Evolutionary conservation across 2,797 vertebrate species (phyloP).

Genomic region (Micropoecilia bifurca): DNA sequence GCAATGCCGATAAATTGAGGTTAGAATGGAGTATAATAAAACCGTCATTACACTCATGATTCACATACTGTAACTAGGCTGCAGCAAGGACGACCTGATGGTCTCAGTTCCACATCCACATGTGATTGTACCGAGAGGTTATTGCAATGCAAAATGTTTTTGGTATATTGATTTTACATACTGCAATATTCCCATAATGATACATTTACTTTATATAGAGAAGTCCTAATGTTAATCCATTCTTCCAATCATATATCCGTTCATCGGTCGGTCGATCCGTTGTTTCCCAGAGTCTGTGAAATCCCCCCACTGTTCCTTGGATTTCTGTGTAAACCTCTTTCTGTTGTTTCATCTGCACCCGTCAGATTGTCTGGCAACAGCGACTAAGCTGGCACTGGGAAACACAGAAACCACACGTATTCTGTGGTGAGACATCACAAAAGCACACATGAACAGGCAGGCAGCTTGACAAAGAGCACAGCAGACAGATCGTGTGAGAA

Average conservation of each 20-base stretch:
- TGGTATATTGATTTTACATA: not conserved
- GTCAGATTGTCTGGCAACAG: conserved; percentile 68
- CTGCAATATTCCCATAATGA: not conserved
- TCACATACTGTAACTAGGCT: conserved; percentile 44
- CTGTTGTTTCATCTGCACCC: conserved; percentile 49
- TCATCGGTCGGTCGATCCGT: not conserved
- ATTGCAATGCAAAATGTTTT: not conserved
- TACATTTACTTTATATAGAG: not conserved
- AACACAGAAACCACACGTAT: conserved; percentile 47
- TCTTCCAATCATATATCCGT: not conserved
- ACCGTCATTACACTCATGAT: conserved; percentile 49
- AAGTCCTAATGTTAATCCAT: not conserved
- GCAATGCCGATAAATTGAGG: conserved; percentile 14
- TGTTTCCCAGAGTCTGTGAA: conserved; percentile 22
- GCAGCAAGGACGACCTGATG: conserved; percentile 38
- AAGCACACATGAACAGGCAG: conserved; percentile 51
- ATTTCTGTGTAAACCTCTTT: conserved; percentile 29
- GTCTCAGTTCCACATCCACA: conserved; percentile 9
- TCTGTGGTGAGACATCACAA: conserved; percentile 39
- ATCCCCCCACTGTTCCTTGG: conserved; percentile 54
- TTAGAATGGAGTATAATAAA: conserved; percentile 5
- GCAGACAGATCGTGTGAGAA: conserved; percentile 66
- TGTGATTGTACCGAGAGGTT: not conserved
- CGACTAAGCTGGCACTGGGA: conserved; percentile 35
- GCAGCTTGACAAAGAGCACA: conserved; percentile 59